A percentile compares a stretch with the other conserved stretches of the same genome.
Evolutionary conservation across 2,113 vertebrate species (phyloP).

Genomic region (Brachypodius melanocephalos): DNA sequence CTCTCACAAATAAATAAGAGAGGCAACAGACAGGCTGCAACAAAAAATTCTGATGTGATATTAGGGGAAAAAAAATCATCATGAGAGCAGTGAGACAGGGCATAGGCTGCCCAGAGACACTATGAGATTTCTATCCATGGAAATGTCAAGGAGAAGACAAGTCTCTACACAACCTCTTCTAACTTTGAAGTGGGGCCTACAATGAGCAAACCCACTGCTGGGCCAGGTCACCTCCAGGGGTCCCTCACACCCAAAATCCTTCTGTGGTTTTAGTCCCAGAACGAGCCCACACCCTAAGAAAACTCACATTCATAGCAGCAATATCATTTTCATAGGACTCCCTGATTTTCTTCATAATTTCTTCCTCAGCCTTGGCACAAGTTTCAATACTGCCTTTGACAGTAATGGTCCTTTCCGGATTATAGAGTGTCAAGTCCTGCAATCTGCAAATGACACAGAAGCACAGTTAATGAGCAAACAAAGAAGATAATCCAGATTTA

Average conservation of each 20-base stretch:
- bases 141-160: not conserved
- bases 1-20: not conserved
- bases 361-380: constrained; percentile 89
- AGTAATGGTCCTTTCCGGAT: constrained; percentile 95
- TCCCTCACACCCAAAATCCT: not conserved
- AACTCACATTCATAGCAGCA: constrained; percentile 97
- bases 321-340: constrained; percentile 97
- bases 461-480: not conserved
- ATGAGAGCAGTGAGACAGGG: not conserved
- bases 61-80: not conserved
- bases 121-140: not conserved
- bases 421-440: constrained; percentile 95
- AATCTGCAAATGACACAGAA: constrained; percentile 75
- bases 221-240: not conserved
- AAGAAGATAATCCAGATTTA: not conserved
- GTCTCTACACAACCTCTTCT: not conserved
- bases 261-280: not conserved
- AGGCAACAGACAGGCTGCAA: not conserved
- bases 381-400: constrained; percentile 89
- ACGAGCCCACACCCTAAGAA: not conserved
- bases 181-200: not conserved
- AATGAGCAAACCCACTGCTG: not conserved
- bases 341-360: constrained; percentile 97
- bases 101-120: not conserved
- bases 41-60: not conserved